A percentile compares a stretch with the other conserved stretches of the same genome.
phyloP scores from a whole-genome alignment of 2,113 vertebrate species.

The Centrocercus urophasianus region DNA sequence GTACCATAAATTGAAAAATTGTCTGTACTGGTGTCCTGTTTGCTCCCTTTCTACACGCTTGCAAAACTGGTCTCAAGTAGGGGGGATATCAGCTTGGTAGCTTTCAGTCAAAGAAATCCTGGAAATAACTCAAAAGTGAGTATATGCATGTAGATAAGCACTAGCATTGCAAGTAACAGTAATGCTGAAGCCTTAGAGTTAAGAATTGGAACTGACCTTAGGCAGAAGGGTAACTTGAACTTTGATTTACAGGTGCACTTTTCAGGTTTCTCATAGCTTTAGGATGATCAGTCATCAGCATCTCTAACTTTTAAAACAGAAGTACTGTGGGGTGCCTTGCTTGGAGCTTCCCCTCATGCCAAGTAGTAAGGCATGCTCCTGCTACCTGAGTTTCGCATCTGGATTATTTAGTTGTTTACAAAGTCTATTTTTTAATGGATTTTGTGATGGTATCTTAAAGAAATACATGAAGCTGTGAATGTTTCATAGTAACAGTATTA shows the following conservation, averaged over 20 bases:
- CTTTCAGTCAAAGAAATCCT: neutral
- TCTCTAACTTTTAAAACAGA: neutral
- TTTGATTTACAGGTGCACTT: neutral
- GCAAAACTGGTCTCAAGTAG: neutral
- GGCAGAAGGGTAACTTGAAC: neutral
- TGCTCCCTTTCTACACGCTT: neutral
- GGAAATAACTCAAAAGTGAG: neutral
- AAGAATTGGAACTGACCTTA: neutral
- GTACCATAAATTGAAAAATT: neutral
- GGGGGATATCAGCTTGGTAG: neutral
- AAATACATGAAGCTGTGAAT: constrained; percentile 12
- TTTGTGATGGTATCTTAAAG: neutral
- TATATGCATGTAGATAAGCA: neutral
- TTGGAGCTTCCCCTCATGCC: neutral
- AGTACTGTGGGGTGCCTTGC: neutral
- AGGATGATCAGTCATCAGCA: neutral
- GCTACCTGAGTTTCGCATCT: neutral
- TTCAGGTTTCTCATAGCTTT: neutral
- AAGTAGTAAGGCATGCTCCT: neutral
- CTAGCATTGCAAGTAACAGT: neutral
- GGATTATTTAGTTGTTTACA: neutral
- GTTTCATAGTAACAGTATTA: neutral
- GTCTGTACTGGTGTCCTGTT: neutral
- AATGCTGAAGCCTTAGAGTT: neutral
- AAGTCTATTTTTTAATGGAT: neutral